A percentile compares a stretch with the other conserved stretches of the same genome.
phyloP scores from a whole-genome alignment of 2,797 vertebrate genomes.

The Hoplostethus atlanticus region DNA sequence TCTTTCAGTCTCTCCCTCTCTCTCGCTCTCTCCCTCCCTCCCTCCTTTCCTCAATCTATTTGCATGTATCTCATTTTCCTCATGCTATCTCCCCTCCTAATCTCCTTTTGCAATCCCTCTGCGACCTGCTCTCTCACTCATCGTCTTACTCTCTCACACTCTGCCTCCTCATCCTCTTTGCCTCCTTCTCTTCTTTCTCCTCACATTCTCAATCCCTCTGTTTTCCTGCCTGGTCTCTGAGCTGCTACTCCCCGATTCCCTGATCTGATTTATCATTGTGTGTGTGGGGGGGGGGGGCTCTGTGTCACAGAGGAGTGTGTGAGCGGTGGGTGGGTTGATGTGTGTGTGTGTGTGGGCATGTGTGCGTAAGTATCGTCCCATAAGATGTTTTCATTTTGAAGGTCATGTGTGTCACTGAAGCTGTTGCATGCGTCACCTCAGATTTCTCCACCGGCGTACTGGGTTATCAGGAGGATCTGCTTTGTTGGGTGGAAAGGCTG shows the following conservation, averaged over 20 bases:
- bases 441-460: not conserved
- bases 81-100: conserved; percentile 48
- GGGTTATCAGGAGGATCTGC: conserved; percentile 17
- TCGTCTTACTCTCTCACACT: conserved; percentile 46
- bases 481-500: conserved; percentile 14
- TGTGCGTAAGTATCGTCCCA: conserved; percentile 67
- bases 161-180: conserved; percentile 30
- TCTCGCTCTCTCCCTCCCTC: not conserved
- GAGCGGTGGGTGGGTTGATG: conserved; percentile 59
- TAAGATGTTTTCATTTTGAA: conserved; percentile 74
- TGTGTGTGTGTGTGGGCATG: conserved; percentile 68
- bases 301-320: conserved; percentile 53
- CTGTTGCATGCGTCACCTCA: conserved; percentile 67
- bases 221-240: not conserved
- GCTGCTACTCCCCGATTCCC: conserved; percentile 66
- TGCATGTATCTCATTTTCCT: conserved; percentile 47
- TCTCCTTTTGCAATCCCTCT: conserved; percentile 57
- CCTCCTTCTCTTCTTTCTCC: not conserved
- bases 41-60: not conserved
- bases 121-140: conserved; percentile 53
- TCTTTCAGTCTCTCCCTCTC: conserved; percentile 34
- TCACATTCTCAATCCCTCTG: conserved; percentile 11
- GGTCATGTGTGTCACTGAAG: conserved; percentile 76
- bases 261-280: conserved; percentile 72
- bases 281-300: conserved; percentile 45